phyloP scores from a whole-genome alignment of 2,113 vertebrate species.

The Phalacrocorax pelagicus region DNA sequence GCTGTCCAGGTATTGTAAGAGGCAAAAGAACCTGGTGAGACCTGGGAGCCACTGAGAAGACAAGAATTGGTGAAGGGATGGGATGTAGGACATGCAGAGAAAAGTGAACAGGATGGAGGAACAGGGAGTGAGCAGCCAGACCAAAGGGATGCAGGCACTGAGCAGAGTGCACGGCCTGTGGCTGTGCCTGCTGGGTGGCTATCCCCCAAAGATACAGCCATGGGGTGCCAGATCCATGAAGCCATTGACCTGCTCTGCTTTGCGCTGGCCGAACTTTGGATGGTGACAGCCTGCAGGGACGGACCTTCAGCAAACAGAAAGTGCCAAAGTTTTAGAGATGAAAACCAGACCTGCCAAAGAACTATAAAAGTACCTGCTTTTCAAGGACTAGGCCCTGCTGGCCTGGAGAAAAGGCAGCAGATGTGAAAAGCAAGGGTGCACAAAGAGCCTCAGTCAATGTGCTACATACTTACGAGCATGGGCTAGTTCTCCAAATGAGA shows the following conservation, averaged over 20 bases:
- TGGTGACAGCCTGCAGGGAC: background rate
- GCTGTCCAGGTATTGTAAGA: background rate
- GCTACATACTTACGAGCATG: background rate
- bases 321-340: background rate
- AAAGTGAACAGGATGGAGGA: background rate
- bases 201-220: fast-evolving
- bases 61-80: background rate
- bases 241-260: background rate
- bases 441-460: background rate
- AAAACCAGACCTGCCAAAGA: background rate
- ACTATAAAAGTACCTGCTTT: background rate
- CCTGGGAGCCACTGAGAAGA: background rate
- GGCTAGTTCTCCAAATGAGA: background rate
- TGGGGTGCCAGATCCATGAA: background rate
- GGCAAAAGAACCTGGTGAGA: background rate
- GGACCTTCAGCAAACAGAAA: background rate
- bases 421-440: background rate
- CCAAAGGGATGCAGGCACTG: background rate
- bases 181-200: background rate
- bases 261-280: background rate
- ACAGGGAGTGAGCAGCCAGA: background rate
- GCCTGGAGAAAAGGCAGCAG: background rate
- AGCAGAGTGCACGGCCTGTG: fast-evolving
- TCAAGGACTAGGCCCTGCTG: background rate
- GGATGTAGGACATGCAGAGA: background rate